phyloP scores from a whole-genome alignment of 2,113 vertebrate species.

The Crotophaga sulcirostris region DNA sequence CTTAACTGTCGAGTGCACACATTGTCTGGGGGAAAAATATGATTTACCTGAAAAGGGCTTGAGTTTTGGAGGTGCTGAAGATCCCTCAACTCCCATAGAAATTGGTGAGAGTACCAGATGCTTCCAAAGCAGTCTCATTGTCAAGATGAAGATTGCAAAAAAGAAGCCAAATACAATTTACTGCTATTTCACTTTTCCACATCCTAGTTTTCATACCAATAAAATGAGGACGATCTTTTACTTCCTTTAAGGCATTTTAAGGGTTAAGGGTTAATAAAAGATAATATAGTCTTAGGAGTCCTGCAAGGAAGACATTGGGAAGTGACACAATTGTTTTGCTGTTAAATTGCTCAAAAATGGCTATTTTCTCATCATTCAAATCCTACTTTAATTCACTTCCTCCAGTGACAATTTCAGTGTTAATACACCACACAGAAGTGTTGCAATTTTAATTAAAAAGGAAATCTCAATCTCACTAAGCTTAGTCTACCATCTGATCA shows the following conservation, averaged over 20 bases:
- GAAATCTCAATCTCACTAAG: slow-evolving; percentile 48
- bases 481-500: slow-evolving; percentile 60
- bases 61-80: neutral
- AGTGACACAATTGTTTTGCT: neutral
- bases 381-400: slow-evolving; percentile 43
- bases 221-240: neutral
- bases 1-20: neutral
- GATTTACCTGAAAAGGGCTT: neutral
- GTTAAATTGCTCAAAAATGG: neutral
- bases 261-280: neutral
- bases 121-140: neutral
- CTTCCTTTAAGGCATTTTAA: neutral
- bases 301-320: neutral
- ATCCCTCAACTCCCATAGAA: neutral
- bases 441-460: slow-evolving; percentile 67
- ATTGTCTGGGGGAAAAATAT: neutral
- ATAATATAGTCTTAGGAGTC: neutral
- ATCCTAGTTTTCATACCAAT: neutral
- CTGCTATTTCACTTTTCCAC: neutral
- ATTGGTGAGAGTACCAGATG: neutral
- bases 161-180: neutral
- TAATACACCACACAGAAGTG: slow-evolving; percentile 42
- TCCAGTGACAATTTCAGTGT: slow-evolving; percentile 28
- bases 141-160: neutral
- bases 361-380: neutral